Base-by-base conservation (phyloP, 2,113 vertebrate genomes). In the Antennarius striatus region DNA sequence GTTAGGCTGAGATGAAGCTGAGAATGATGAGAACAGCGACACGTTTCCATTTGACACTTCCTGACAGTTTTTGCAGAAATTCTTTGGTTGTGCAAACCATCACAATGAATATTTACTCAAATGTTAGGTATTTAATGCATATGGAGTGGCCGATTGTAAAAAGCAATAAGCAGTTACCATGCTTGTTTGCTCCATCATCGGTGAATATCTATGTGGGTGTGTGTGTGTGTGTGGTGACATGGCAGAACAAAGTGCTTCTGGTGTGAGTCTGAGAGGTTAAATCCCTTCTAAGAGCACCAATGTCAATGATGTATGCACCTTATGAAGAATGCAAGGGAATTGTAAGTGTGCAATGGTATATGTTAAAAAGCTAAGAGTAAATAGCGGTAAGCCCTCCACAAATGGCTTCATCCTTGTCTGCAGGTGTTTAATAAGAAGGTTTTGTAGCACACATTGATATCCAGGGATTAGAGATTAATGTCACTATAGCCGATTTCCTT, bases 401-500 rank as follows among this genome's bases (percentile, higher is more conserved):
- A 71, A 73, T 15, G 58, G 65, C 47, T 84, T 66, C 0, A 49
- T 62, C 50, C 51, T 51, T 70, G 51, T 77, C 75, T 77, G 69
- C 65, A 83, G 78, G 79, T 85, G 72, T 81, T 86, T 52, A 70
- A 60, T 48, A 69, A 53, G 60, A 61, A 0, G 30, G 48, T 43
- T 77, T 64, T 75, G 65, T 70, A 60, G 43, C 74, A 74, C 65
- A 79, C 50, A 48, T 45, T 57, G 64, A 74, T 83, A 68, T 63
- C 65, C 50, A 69, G 61, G 68, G 73, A 73, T 82, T 80, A 78
- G 71, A 77, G 77, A 79, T 76, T 71, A 73, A 57, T 68, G 62
- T 78, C 71, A 78, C 49, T 54, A 63, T 43, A 73, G 73, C 73
- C 57, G 67, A 80, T 73, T 85, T 73, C 10, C 52, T 64, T 52